Evolutionary conservation across 2,113 vertebrate genomes (phyloP).

Genomic region (Rhinopomastus cyanomelas): DNA sequence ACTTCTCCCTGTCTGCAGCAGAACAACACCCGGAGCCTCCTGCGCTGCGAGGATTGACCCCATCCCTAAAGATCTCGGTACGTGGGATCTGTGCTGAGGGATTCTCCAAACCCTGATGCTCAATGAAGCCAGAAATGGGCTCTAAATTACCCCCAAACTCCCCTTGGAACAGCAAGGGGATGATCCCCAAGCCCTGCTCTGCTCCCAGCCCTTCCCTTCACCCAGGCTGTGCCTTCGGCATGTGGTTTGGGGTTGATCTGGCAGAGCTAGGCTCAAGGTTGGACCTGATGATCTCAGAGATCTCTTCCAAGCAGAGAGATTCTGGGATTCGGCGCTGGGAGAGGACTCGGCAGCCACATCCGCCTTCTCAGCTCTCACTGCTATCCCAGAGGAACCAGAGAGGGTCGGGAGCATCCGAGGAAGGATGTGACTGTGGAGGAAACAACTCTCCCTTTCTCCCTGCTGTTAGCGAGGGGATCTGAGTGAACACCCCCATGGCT

Average conservation of each 20-base stretch:
- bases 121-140: rapidly evolving
- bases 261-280: no score
- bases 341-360: neutral
- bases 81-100: rapidly evolving
- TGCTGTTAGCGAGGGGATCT: rapidly evolving
- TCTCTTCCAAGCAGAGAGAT: no score
- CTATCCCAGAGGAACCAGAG: neutral
- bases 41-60: neutral
- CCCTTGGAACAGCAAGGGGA: rapidly evolving
- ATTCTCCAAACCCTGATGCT: neutral
- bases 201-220: neutral
- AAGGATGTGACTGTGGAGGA: neutral
- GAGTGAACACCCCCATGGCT: rapidly evolving
- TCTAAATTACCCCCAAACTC: neutral
- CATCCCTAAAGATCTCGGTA: neutral
- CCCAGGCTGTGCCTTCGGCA: neutral
- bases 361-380: rapidly evolving
- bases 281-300: no score
- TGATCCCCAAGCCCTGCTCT: neutral
- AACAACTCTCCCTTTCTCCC: neutral
- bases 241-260: no score
- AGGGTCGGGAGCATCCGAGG: neutral
- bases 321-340: neutral
- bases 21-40: neutral
- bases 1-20: neutral